Evolutionary conservation across 92 coral and sea anemone species (phyloP), one percentile per base, ranked within the genome.

Genomic region (Montipora capitata): DNA sequence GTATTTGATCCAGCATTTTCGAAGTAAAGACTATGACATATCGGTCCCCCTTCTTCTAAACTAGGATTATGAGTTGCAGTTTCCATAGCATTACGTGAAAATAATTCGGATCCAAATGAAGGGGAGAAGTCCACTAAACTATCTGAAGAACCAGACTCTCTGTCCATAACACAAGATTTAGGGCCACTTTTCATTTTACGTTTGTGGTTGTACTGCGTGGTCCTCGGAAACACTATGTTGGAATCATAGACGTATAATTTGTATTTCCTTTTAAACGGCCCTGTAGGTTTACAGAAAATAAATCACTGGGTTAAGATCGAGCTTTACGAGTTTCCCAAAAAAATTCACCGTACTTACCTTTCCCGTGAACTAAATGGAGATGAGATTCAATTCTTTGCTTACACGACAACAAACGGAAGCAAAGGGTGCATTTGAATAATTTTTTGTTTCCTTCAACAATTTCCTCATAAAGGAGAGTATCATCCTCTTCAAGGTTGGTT

Each of bases 221-320:
- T 15, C 35, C 35, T 15, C 20, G 84, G 84, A 61, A 79, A 62
- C 73, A 69, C n/a, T 79, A 61, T 59, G 59, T 38, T 79, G 57
- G 70, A 61, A 79, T 79, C 73, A 2, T 18, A 58, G 35, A 61
- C 40, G 56, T 79, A 79, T 10, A 79, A 35, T 61, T 79, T 79
- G 84, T 62, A 79, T 79, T 79, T 78, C 82, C 82, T 78, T 78
- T 78, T 78, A 78, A 56, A 78, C 52, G 70, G 82, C 51, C 82
- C 82, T 56, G 82, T 58, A 78, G 82, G 54, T 78, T 56, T 35
- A 78, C 45, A 57, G 69, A 78, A 78, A 56, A 54, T 17, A 78
- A 12, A 15, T 54, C 67, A 13, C 20, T 61, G 5, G 67, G 67
- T 61, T 61, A 7, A 61, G 70, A 5, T 18, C 70, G 14, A 65